Evolutionary conservation across 1,140 invertebrate genomes (phyloP), one percentile per base, ranked within the genome.

Genomic region (Agrypnia vestita): DNA sequence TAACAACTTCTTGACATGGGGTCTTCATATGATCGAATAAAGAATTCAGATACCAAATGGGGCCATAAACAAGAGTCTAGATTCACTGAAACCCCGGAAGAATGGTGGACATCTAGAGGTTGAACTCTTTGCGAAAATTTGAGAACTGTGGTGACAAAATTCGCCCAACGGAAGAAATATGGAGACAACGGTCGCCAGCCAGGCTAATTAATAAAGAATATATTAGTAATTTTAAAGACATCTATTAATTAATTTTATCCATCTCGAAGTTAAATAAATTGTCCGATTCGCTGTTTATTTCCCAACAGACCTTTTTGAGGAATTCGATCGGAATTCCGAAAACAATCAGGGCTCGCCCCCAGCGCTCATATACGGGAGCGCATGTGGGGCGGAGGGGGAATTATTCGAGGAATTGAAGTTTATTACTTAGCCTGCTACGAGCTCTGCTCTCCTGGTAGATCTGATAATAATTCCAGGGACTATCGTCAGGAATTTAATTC

Each of bases 321-420:
- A 62, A 56, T 56, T 56, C 25, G 61, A 64, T 75, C 35, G 51
- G 47, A 59, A 76, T 76, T 76, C 59, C 51, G 21, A 80, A 80
- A 80, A 80, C 79, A 80, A 80, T 80, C 74, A 72, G 53, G 62
- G 55, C 64, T 62, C 61, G 25, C 25, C 25, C n/a, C 25, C 25
- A 35, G 6, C 25, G 25, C 25, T 35, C 25, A 35, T 35, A 35
- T 35, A 35, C 25, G 11, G 61, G 61, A 62, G 61, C 61, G 61
- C 61, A 62, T 62, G 21, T 6, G 19, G 35, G 15, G 35, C 25
- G 13, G 25, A 56, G 61, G 35, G 35, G 19, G 19, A 25, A 10
- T 62, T 62, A 62, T 62, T 43, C 35, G 11, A 21, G 61, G 35
- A 62, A 62, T 15, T n/a, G 53, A 56, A 17, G 53, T 56, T 56